A percentile compares a stretch with the other conserved stretches of the same genome.
Evolutionary conservation across 2,888 invertebrate species (phyloP).

Genomic region (Ichneumon xanthorius): DNA sequence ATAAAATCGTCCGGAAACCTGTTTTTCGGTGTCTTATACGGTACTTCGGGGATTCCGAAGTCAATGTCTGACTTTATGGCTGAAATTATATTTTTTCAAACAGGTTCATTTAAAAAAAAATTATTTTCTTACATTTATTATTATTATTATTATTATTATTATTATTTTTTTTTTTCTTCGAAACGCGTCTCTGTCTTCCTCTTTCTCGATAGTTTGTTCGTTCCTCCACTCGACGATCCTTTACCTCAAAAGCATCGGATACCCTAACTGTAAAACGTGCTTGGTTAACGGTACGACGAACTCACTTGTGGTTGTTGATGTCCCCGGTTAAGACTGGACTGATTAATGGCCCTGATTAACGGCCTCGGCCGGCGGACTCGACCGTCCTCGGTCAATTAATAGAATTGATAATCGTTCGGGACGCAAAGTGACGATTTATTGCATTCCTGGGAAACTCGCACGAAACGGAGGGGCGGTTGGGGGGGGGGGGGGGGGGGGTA

Average conservation of each 20-base stretch:
- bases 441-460: background rate
- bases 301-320: conserved; percentile 46
- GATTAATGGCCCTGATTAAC: conserved; percentile 60
- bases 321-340: conserved; percentile 31
- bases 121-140: background rate
- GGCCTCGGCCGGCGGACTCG: background rate
- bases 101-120: conserved; percentile 13
- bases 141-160: conserved; percentile 3
- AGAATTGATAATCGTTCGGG: background rate
- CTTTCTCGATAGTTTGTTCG: conserved; percentile 14
- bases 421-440: background rate
- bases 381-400: conserved; percentile 1
- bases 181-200: background rate
- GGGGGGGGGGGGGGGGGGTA: no score
- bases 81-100: conserved; percentile 51
- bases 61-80: conserved; percentile 36
- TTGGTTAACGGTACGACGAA: conserved; percentile 62
- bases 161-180: background rate
- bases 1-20: conserved; percentile 24
- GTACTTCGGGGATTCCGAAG: conserved; percentile 14
- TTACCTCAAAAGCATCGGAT: conserved; percentile 40
- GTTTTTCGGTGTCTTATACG: conserved; percentile 36
- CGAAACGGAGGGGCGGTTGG: background rate
- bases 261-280: conserved; percentile 57
- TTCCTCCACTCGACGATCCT: conserved; percentile 15